Conservation (phyloP, 2,113 vertebrate genomes). For the Scophthalmus maximus region DNA sequence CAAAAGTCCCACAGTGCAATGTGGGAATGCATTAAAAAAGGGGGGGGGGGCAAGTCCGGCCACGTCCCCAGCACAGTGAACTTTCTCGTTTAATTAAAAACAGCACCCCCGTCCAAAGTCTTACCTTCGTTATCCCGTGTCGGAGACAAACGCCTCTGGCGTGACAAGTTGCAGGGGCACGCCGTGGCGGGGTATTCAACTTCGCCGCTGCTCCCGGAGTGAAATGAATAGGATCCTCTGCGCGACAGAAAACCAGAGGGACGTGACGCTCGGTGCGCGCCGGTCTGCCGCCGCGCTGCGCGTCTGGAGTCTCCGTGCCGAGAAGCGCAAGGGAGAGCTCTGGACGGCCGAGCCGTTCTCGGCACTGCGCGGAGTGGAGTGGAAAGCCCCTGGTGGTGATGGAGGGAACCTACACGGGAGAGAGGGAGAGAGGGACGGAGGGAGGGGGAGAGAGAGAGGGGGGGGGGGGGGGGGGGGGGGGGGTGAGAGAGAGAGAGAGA, state of each 20-base stretch:
- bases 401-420: conserved; percentile 59
- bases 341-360: conserved; percentile 35
- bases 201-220: conserved; percentile 52
- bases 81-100: conserved; percentile 60
- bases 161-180: conserved; percentile 53
- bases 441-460: conserved; percentile 9
- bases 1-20: conserved; percentile 12
- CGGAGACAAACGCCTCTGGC: conserved; percentile 29
- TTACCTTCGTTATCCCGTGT: conserved; percentile 52
- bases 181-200: conserved; percentile 38
- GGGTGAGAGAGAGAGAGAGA: conserved; percentile 12
- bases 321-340: conserved; percentile 52
- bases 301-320: conserved; percentile 63
- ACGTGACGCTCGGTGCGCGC: conserved; percentile 42
- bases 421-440: neutral
- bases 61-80: conserved; percentile 38
- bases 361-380: conserved; percentile 52
- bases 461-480: neutral
- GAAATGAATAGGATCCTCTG: conserved; percentile 70
- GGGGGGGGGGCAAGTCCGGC: conserved; percentile 21
- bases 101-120: conserved; percentile 58
- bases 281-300: conserved; percentile 64
- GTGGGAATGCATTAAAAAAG: neutral
- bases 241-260: conserved; percentile 41
- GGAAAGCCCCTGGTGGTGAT: conserved; percentile 82